phyloP scores from a whole-genome alignment of 2,797 vertebrate species.

The Pantherophis vulpinus region DNA sequence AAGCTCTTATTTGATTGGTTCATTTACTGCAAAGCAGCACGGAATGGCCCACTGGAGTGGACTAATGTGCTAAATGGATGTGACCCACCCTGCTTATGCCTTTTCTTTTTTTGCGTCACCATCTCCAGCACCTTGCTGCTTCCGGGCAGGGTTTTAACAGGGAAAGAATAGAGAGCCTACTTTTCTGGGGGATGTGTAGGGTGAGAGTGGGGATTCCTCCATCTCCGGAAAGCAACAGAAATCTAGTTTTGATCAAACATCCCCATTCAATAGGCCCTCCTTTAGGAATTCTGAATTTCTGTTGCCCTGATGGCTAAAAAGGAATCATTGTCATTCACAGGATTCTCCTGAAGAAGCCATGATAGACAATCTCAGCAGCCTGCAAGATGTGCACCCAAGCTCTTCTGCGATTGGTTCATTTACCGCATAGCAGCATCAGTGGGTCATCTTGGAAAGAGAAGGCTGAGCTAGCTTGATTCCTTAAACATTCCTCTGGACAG shows the following conservation, averaged over 20 bases:
- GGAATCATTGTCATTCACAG: neutral
- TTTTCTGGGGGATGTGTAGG: neutral
- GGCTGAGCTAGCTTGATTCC: too few relatives aligned
- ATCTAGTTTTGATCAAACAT: neutral
- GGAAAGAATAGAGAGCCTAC: neutral
- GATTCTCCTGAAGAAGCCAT: neutral
- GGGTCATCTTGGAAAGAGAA: too few relatives aligned
- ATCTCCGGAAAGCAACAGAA: neutral
- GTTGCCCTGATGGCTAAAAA: neutral
- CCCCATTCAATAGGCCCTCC: neutral
- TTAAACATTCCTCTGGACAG: too few relatives aligned
- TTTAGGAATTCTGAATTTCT: neutral
- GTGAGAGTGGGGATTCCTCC: neutral
- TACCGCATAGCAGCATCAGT: too few relatives aligned
- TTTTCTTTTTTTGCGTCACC: neutral
- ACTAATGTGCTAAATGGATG: neutral
- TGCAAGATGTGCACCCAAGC: neutral
- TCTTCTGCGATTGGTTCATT: too few relatives aligned
- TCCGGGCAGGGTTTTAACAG: neutral
- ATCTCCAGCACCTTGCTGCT: neutral
- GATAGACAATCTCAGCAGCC: neutral
- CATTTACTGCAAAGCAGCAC: neutral
- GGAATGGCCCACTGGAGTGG: neutral
- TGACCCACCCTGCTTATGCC: neutral
- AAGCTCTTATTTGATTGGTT: neutral